Base-by-base conservation (phyloP, 1,140 invertebrate genomes). In the Ceratoteleas bidentatus region DNA sequence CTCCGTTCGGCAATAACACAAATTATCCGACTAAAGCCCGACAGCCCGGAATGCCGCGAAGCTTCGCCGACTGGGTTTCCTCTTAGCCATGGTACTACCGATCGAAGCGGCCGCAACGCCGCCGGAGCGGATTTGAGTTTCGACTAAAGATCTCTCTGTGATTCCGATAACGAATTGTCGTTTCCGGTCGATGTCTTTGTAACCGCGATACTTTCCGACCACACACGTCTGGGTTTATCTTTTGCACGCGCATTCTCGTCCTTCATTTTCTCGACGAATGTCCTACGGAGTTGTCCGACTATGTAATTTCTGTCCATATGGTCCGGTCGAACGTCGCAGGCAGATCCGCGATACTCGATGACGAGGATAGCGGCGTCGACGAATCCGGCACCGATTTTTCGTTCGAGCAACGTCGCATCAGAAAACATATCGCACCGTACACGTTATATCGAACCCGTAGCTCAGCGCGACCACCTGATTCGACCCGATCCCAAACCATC, bases 101-200 rank as follows among this genome's bases (percentile, higher is more conserved):
- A 52, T 65, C 45, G 7, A 66, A 61, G 49, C 60, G 60, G 73
- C 15, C 45, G 40, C 62, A 74, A 34, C 43, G 54, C 72, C 33
- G 72, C 61, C 49, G 8, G 38, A 79, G 52, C 61, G 40, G 16
- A 69, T 72, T 80, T 74, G 69, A 69, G 77, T 75, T 75, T 66
- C 38, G 56, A 81, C 69, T 69, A 72, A 66, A 76, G 58, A 82
- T 64, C 52, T 82, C 62, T 77, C 73, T 76, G 73, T 82, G 80
- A 82, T 82, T 82, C 62, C 40, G 45, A 73, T 77, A 82, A 82
- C 62, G 64, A 82, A 73, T 56, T 64, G 53, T 77, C 69, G 52
- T 68, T 62, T 77, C 56, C 10, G 57, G 52, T 76, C 62, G 60
- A 32, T 72, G 50, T 54, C 62, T 72, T 47, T 79, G 40, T 73